Evolutionary conservation across 1,140 invertebrate genomes (phyloP), one percentile per base, ranked within the genome.

Genomic region (Drosophila ambigua): DNA sequence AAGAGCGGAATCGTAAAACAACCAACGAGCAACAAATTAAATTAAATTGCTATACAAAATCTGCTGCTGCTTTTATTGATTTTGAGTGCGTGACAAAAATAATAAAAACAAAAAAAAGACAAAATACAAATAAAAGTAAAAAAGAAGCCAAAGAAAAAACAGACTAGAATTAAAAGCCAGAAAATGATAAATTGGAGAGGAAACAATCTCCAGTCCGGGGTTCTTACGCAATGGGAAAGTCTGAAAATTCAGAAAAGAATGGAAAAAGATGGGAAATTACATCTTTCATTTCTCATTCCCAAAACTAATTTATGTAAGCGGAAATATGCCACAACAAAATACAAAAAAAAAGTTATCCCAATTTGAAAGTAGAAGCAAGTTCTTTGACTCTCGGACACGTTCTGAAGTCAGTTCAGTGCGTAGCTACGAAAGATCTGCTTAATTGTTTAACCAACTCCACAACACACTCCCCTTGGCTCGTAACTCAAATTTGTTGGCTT

Each of bases 301-400:
- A 39, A 23, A 67, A 67, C 72, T 80, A 80, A 80, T 80, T 80
- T 72, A 76, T 77, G 63, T 61, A 84, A 84, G 66, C 82, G 81
- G 81, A 84, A 84, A 84, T 81, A 62, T 39, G 13, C 4, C 35
- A 13, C 9, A 3, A 35, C 20, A 7, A 28, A 24, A 24, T 24
- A 28, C 1, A 28, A 58, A 31, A 63, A 55, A 77, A 77, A 58
- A 44, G 49, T 52, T 49, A 64, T 71, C 55, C 65, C 54, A 68
- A 72, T 83, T 83, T 84, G 81, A 84, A 84, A 84, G 81, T 77
- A 77, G 78, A 72, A 58, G 64, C 83, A 58, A 87, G 81, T 84
- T 84, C 82, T 73, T 87, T 84, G 77, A 79, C 77, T 79, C 62
- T 51, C 9, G 6, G 51, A 35, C 15, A 35, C 28, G n/a, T 24